Base-by-base conservation (phyloP, 2,113 vertebrate genomes). In the Nibea albiflora region DNA sequence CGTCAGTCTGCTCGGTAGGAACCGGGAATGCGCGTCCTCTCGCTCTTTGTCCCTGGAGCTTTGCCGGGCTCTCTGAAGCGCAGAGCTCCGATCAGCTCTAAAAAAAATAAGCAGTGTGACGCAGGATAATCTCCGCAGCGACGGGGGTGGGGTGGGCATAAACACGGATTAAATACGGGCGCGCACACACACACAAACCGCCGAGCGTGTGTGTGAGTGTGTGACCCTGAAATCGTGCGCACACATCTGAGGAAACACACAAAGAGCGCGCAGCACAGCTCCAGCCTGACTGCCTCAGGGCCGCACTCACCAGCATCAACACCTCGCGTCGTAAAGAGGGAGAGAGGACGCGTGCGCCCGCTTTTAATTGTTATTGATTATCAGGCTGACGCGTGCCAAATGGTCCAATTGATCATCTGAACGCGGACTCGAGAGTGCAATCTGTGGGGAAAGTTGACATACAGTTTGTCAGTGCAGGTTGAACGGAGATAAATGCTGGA, bases 91-190 rank as follows among this genome's bases (percentile, higher is more conserved):
- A 92, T 91, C 93, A 85, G 80, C 90, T 88, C 85, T 49, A 85
- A 71, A 73, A 68, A 75, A 83, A 81, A 90, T 63, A 35, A 39
- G 90, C 84, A 72, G 73, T 92, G 90, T 94, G 93, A 94, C 92
- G 92, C 92, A 94, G 93, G 91, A 93, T 94, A 93, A 93, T 94
- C 93, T 93, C 91, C 88, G 89, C 92, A 93, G 91, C 86, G 80
- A 91, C 90, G 91, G 91, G 92, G 92, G 91, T 85, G 92, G 92
- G 90, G 90, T 83, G 87, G 90, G 85, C 86, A 92, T 90, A 91
- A 92, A 92, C 92, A 93, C 50, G 87, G 92, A 93, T 93, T 93
- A 93, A 89, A 90, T 71, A 61, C 47, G 71, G 65, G 58, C 39
- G 73, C 67, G 61, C 84, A 15, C 85, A n/a, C 79, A 31, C 64